Conservation (phyloP, 2,797 vertebrate genomes). For the Tenualosa ilisha region DNA sequence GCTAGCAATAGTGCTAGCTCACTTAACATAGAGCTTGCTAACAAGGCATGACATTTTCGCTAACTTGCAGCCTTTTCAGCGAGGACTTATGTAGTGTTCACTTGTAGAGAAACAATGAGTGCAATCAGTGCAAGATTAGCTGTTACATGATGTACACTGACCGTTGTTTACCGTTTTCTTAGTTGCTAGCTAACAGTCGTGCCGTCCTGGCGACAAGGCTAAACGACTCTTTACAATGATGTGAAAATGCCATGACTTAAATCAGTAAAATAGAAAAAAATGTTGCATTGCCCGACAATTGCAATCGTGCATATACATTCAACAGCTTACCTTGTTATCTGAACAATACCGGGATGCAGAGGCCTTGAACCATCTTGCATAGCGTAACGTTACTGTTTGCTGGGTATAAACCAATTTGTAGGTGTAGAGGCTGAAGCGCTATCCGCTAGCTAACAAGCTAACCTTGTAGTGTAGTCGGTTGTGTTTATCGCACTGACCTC, state of each 20-base stretch:
- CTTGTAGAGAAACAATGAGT: neutral
- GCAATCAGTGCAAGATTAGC: neutral
- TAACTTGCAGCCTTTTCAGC: neutral
- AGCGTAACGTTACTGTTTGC: constrained; percentile 35
- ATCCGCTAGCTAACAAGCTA: constrained; percentile 26
- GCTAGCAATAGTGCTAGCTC: neutral
- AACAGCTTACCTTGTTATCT: constrained; percentile 47
- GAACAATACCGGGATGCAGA: constrained; percentile 42
- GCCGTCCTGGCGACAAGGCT: neutral
- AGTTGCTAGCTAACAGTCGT: neutral
- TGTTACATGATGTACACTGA: neutral
- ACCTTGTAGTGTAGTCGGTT: constrained; percentile 7
- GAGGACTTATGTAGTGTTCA: neutral
- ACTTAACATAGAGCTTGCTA: neutral
- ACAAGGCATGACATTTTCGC: neutral
- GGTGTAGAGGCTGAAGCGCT: constrained; percentile 33
- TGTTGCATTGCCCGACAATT: neutral
- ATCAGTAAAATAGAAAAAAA: neutral
- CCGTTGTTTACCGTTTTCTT: neutral
- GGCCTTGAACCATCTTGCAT: constrained; percentile 36
- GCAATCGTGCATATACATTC: neutral
- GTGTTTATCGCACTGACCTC: constrained; percentile 62
- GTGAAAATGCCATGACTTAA: neutral
- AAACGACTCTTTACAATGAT: neutral
- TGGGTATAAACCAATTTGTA: constrained; percentile 48